Conservation (phyloP, 2,797 vertebrate genomes). For the Gymnodraco acuticeps region DNA sequence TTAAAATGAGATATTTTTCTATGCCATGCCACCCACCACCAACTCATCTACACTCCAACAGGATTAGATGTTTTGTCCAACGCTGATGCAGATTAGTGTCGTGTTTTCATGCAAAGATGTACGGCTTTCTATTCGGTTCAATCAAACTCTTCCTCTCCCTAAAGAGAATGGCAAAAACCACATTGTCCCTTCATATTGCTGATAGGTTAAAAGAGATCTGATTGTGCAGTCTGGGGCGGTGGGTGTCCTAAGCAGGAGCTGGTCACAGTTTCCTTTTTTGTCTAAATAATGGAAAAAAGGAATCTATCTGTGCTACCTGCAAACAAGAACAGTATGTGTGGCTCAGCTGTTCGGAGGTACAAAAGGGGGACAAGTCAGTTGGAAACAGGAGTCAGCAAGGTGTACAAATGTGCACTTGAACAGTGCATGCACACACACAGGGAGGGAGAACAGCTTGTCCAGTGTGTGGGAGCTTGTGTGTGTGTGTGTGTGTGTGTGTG, state of each 20-base stretch:
- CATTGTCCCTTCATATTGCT: conserved; percentile 36
- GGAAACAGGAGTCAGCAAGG: conserved; percentile 30
- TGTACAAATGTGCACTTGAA: no score
- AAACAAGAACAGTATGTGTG: conserved; percentile 53
- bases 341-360: conserved; percentile 31
- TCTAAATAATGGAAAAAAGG: conserved; percentile 47
- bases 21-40: conserved; percentile 27
- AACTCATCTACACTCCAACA: conserved; percentile 66
- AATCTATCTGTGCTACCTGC: conserved; percentile 36
- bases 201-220: conserved; percentile 52
- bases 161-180: conserved; percentile 40
- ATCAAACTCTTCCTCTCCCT: conserved; percentile 31
- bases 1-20: conserved; percentile 23
- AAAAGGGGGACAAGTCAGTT: conserved; percentile 13
- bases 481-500: no score
- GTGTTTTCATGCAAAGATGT: conserved; percentile 32
- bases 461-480: background rate
- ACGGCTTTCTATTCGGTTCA: conserved; percentile 25
- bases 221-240: conserved; percentile 32
- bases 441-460: conserved; percentile 71
- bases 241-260: conserved; percentile 14
- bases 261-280: conserved; percentile 49
- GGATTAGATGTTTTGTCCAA: conserved; percentile 49
- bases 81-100: conserved; percentile 14
- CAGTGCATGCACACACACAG: no score